Evolutionary conservation across 2,888 invertebrate species (phyloP), one percentile per base, ranked within the genome.

Genomic region (Lamellibrachia columna): DNA sequence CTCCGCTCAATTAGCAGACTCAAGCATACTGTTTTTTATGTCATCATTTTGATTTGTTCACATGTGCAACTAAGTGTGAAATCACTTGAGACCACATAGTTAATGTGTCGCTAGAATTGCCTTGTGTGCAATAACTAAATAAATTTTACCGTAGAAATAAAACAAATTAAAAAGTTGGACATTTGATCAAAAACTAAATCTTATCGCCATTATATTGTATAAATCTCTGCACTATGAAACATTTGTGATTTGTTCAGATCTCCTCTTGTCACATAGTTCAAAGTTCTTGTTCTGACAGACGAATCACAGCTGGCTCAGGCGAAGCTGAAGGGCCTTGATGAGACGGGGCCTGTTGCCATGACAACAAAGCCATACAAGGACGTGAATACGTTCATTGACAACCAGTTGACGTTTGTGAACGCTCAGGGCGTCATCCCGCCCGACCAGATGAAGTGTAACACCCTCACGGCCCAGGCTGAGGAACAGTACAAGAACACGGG

Each of bases 371-470:
- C 93, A 7, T 93, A 92, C 53, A 96, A 96, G 92, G 97, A 97
- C 94, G 96, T 97, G 28, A 97, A 97, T 95, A 95, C 95, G 91
- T 95, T 96, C 93, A 94, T 96, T 93, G 97, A 97, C 95, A 97
- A 97, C 94, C 97, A 97, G 94, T 96, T 96, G 92, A 96, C 96
- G 94, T 96, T 96, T 94, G 95, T 96, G 75, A 75, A 53, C 40
- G 90, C 96, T 95, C 98, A 98, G 52, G 75, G 22, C 75, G 1
- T 15, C 75, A 97, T 99, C 93, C 98, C 98, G 91, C 98, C 98
- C 9, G 98, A 98, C 94, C 98, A 98, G 96, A 97, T 99, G 94
- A 99, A 99, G 97, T 99, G 99, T 97, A 99, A 98, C 97, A 99
- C 99, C 96, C 97, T 99, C 92, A 99, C 99, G 97, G 98, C 98